Base-by-base conservation (phyloP, 2,888 invertebrate genomes). In the Cantharis rufa region DNA sequence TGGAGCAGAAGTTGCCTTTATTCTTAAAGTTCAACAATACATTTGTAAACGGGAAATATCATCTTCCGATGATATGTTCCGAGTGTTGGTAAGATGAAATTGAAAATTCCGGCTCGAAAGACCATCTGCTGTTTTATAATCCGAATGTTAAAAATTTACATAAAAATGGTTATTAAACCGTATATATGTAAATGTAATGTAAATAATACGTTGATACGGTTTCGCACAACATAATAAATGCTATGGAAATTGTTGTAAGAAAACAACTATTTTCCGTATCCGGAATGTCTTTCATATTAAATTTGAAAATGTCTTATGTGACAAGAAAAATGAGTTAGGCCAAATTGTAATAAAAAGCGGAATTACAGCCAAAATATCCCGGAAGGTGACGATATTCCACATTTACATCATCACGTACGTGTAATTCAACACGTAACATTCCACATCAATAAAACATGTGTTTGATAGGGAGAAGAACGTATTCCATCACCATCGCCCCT, bases 31-130 rank as follows among this genome's bases (percentile, higher is more conserved):
- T 16, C 18, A 69, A 62, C 68, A 73, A 73, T 69, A 68, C 73
- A 73, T 73, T 73, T 69, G 73, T 73, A 69, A 73, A 73, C 73
- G 69, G 62, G 27, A 72, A 27, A 48, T 48, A n/a, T 48, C 48
- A 48, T 32, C 32, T 32, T n/a, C 32, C 11, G 13, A n/a, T 32
- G 5, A 32, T 32, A 32, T 13, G 13, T 32, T n/a, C 13, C 13
- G 32, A 13, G n/a, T 32, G n/a, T 32, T 11, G 13, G n/a, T n/a
- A 48, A 48, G 48, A n/a, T 7, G n/a, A 48, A 48, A 48, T 48
- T 48, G n/a, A 48, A 48, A 48, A 48, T 9, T n/a, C n/a, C 48
- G 48, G 5, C n/a, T 32, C 32, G 32, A 32, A 32, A 5, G 32
- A 13, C 32, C 48, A 48, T 1, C 48, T n/a, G 3, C n/a, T 3